A percentile compares a stretch with the other conserved stretches of the same genome.
Conservation (phyloP, 2,888 invertebrate genomes). For the Agrilus cyanescens region DNA sequence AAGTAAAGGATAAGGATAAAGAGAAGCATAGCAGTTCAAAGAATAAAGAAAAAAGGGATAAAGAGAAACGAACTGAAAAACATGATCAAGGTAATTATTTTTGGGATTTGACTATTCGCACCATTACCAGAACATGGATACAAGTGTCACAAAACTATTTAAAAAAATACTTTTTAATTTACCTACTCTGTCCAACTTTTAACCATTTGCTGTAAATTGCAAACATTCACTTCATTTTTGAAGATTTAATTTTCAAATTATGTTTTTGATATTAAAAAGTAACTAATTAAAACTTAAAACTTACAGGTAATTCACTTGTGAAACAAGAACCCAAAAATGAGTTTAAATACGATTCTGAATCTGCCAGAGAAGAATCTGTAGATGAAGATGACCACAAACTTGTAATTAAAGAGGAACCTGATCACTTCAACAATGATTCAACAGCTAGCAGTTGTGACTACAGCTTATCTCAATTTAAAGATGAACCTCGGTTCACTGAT, state of each 20-base stretch:
- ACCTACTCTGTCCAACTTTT: too few relatives aligned
- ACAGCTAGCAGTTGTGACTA: constrained; percentile 61
- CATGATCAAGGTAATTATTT: constrained; percentile 3
- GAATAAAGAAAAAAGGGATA: constrained; percentile 46
- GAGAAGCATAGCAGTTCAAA: constrained; percentile 30
- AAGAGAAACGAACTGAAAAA: constrained; percentile 15
- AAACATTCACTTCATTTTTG: too few relatives aligned
- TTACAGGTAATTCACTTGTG: neutral
- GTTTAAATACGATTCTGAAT: constrained; percentile 18
- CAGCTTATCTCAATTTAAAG: constrained; percentile 53
- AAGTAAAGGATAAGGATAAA: constrained; percentile 34
- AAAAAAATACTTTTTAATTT: too few relatives aligned
- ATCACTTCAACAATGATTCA: constrained; percentile 35
- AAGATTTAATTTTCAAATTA: too few relatives aligned
- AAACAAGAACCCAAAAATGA: constrained; percentile 11
- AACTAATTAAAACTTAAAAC: neutral
- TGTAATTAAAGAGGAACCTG: constrained; percentile 35
- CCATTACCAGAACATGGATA: too few relatives aligned
- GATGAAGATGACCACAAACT: constrained; percentile 33
- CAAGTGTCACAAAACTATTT: too few relatives aligned
- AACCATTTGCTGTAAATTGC: too few relatives aligned
- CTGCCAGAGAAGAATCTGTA: constrained; percentile 26
- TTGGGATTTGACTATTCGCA: neutral
- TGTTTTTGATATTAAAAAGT: neutral
- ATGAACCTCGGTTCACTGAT: constrained; percentile 36